These are phyloP conservation scores for Anastrepha obliqua DNA, from an alignment of 1,140 invertebrate species.

Conservation along the genomic window DNA sequence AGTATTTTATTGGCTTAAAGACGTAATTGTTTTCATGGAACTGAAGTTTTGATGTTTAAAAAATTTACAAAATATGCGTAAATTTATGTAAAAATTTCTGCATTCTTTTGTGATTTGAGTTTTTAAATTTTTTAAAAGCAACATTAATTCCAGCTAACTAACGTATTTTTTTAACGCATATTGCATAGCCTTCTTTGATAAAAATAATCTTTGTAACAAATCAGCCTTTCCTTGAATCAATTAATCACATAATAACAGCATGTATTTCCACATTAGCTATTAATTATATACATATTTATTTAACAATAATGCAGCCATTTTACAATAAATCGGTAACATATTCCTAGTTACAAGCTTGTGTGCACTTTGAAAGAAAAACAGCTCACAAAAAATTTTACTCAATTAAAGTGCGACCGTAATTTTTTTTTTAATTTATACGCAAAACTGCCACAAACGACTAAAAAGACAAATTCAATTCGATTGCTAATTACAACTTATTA, in stretches of 20 bases:
- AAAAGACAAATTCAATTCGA: background rate
- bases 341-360: background rate
- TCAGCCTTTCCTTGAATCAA: slow-evolving; percentile 2
- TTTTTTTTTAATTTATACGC: background rate
- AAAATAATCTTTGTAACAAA: background rate
- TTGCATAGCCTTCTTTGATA: too few relatives aligned
- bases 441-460: slow-evolving; percentile 10
- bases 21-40: too few relatives aligned
- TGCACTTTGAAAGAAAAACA: background rate
- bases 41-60: too few relatives aligned
- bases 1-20: too few relatives aligned
- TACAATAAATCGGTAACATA: background rate
- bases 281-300: background rate
- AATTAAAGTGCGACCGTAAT: background rate
- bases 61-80: too few relatives aligned
- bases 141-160: too few relatives aligned
- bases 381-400: background rate
- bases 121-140: too few relatives aligned
- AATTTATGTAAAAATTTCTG: too few relatives aligned
- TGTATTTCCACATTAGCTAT: background rate
- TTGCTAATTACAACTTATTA: background rate
- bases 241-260: slow-evolving; percentile 7
- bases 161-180: background rate
- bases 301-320: background rate
- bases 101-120: too few relatives aligned